A percentile compares a stretch with the other conserved stretches of the same genome.
Conservation (phyloP, 2,113 vertebrate species). For the Muscicapa adusta region DNA sequence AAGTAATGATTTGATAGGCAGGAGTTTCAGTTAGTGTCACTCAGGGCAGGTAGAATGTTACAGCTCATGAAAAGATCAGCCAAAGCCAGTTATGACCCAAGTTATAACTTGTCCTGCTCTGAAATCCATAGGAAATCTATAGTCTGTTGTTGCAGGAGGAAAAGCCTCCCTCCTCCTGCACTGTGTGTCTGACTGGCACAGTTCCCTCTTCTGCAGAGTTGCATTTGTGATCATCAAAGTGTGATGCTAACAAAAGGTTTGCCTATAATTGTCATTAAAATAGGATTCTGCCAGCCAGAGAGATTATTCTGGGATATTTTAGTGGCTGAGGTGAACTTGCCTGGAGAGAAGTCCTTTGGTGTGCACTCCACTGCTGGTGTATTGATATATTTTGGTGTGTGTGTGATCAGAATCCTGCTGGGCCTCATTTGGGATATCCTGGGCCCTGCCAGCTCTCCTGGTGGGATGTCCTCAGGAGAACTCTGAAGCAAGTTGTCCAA, state of each 20-base stretch:
- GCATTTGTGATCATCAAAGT: not conserved
- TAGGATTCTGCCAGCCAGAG: not conserved
- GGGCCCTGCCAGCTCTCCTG: not conserved
- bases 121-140: not conserved
- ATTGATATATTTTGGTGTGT: rapidly evolving
- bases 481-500: not conserved
- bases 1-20: not conserved
- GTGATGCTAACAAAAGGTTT: not conserved
- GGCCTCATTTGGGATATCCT: not conserved
- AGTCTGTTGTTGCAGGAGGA: not conserved
- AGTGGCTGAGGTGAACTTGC: not conserved
- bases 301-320: not conserved
- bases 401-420: rapidly evolving
- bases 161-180: not conserved
- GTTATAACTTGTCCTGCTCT: not conserved
- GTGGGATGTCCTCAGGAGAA: not conserved
- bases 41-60: not conserved
- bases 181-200: not conserved
- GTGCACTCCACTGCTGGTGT: not conserved
- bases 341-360: not conserved
- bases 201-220: not conserved
- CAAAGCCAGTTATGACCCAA: not conserved
- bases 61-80: not conserved
- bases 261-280: not conserved
- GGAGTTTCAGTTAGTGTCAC: not conserved